A percentile compares a stretch with the other conserved stretches of the same genome.
These are phyloP conservation scores for Nephrocerus scutellatus DNA, from an alignment of 2,888 invertebrate genomes.

Conservation along the genomic window DNA sequence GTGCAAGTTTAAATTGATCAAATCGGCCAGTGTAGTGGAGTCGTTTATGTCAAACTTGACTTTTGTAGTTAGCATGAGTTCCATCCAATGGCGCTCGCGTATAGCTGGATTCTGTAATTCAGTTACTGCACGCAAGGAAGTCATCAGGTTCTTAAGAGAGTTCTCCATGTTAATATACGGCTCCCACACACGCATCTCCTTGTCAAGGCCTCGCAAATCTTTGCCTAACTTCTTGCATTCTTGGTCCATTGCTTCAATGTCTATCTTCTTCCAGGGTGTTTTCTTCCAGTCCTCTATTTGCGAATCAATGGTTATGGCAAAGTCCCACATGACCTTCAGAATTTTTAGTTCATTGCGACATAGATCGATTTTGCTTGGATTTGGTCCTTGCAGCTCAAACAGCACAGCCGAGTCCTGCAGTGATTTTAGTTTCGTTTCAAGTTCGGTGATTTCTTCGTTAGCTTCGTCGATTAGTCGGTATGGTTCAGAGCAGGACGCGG, in stretches of 20 bases:
- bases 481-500: slow-evolving; percentile 59
- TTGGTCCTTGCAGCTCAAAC: slow-evolving; percentile 81
- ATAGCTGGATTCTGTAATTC: slow-evolving; percentile 93
- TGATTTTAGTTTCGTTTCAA: slow-evolving; percentile 62
- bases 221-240: slow-evolving; percentile 89
- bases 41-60: slow-evolving; percentile 49
- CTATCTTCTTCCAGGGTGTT: slow-evolving; percentile 88
- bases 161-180: slow-evolving; percentile 73
- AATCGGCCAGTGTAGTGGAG: slow-evolving; percentile 77
- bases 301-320: slow-evolving; percentile 69
- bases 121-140: slow-evolving; percentile 84
- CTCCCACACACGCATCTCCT: slow-evolving; percentile 72
- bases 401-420: slow-evolving; percentile 68
- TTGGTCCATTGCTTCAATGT: slow-evolving; percentile 89
- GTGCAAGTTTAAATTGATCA: slow-evolving; percentile 80
- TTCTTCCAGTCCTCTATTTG: slow-evolving; percentile 88
- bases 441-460: slow-evolving; percentile 56
- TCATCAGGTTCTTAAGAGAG: slow-evolving; percentile 85
- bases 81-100: slow-evolving; percentile 87
- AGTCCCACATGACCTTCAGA: slow-evolving; percentile 83
- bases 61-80: slow-evolving; percentile 88
- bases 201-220: slow-evolving; percentile 71
- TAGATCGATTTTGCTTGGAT: slow-evolving; percentile 67
- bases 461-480: slow-evolving; percentile 65
- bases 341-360: slow-evolving; percentile 71